These are phyloP conservation scores for Gymnobelideus leadbeateri DNA, from an alignment of 2,113 vertebrate species.

Conservation along the genomic window DNA sequence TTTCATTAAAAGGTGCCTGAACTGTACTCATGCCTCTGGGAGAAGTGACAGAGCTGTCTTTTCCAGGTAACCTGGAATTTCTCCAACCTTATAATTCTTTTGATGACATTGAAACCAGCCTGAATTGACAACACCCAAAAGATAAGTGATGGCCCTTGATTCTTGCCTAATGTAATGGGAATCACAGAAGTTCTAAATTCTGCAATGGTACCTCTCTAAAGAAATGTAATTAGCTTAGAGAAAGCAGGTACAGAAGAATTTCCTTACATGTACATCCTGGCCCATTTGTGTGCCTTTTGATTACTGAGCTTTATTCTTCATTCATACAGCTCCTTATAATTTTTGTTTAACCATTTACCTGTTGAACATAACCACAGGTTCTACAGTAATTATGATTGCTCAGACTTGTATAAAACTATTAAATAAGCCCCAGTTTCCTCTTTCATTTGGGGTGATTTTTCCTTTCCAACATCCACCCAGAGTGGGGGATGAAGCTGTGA, in stretches of 20 bases:
- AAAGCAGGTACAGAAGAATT: constrained; percentile 13
- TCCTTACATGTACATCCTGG: background rate
- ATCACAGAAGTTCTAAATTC: background rate
- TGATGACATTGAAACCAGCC: background rate
- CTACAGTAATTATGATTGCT: constrained; percentile 71
- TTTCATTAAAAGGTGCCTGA: background rate
- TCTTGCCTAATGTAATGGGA: background rate
- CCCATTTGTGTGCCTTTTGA: constrained; percentile 32
- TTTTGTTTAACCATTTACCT: constrained; percentile 76
- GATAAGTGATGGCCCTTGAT: background rate
- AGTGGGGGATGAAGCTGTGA: fast-evolving
- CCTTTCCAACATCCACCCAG: background rate
- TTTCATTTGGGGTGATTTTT: constrained; percentile 66
- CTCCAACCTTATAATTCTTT: background rate
- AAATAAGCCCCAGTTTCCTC: constrained; percentile 71
- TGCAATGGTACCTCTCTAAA: fast-evolving
- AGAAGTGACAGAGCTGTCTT: background rate
- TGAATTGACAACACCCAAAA: background rate
- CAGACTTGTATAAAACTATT: constrained; percentile 70
- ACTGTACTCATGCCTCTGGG: background rate
- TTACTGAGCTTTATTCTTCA: constrained; percentile 60
- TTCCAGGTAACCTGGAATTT: background rate
- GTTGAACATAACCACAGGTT: constrained; percentile 69
- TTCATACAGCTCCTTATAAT: constrained; percentile 59
- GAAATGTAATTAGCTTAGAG: background rate